phyloP scores from a whole-genome alignment of 2,113 vertebrate genomes.

The Hipposideros armiger region DNA sequence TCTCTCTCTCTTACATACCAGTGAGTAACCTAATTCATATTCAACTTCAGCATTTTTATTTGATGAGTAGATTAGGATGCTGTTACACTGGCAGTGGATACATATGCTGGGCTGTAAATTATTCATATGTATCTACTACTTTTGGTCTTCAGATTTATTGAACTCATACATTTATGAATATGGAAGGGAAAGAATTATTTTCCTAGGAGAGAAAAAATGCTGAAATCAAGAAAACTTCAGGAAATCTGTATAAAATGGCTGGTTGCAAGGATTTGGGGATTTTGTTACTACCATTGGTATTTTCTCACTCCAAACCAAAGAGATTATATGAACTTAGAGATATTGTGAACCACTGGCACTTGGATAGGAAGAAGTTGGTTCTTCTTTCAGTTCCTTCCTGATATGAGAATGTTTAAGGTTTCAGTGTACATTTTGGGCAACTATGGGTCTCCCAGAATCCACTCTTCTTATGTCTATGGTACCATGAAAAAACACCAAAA shows the following conservation, averaged over 20 bases:
- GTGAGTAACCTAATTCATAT: background rate
- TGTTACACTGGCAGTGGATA: background rate
- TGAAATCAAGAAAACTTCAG: constrained; percentile 8
- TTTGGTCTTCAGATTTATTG: background rate
- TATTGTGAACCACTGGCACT: background rate
- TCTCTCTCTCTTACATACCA: background rate
- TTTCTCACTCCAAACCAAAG: background rate
- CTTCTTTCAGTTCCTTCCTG: background rate
- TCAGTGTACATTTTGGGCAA: background rate
- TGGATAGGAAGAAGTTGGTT: background rate
- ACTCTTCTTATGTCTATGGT: background rate
- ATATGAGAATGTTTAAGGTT: background rate
- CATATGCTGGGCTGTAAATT: background rate
- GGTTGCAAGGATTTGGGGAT: background rate
- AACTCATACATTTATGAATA: background rate
- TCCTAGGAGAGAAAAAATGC: background rate
- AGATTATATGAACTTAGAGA: background rate
- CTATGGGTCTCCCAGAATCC: background rate
- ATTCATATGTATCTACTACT: background rate
- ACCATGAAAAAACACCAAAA: background rate
- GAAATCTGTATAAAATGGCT: background rate
- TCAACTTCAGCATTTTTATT: background rate
- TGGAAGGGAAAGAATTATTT: background rate
- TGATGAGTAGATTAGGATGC: background rate
- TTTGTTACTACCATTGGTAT: background rate